phyloP scores from a whole-genome alignment of 2,113 vertebrate genomes.

The Hyaena hyaena region DNA sequence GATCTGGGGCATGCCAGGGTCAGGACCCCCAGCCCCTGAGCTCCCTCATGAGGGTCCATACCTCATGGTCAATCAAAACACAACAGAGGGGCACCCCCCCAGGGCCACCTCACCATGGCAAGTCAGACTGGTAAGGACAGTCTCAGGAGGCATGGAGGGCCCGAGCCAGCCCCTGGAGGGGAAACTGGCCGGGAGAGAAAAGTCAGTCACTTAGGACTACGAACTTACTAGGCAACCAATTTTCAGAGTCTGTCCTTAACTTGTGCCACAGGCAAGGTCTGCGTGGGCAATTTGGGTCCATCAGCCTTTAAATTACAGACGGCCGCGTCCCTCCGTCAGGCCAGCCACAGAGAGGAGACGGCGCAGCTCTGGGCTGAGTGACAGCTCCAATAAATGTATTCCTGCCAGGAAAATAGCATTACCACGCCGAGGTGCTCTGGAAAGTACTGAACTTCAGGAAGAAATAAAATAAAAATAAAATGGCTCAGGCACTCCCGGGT shows the following conservation, averaged over 20 bases:
- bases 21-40: rapidly evolving
- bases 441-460: conserved; percentile 71
- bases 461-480: conserved; percentile 79
- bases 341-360: background rate
- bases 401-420: conserved; percentile 74
- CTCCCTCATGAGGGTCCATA: background rate
- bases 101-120: rapidly evolving
- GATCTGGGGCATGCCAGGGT: background rate
- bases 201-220: conserved; percentile 41
- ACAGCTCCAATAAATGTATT: conserved; percentile 66
- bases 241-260: conserved; percentile 61
- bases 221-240: conserved; percentile 50
- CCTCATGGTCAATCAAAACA: background rate
- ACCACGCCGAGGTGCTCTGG: conserved; percentile 24
- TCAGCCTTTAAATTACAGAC: conserved; percentile 60
- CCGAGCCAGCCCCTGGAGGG: background rate
- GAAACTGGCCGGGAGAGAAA: background rate
- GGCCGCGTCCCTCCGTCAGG: background rate
- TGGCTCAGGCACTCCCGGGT: background rate
- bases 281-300: background rate
- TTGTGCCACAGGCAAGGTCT: conserved; percentile 64
- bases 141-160: background rate
- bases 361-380: conserved; percentile 37
- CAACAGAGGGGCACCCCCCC: rapidly evolving
- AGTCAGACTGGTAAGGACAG: rapidly evolving